These are phyloP conservation scores for Heliconius eleuchia DNA, from an alignment of 1,140 invertebrate genomes.

Conservation along the genomic window DNA sequence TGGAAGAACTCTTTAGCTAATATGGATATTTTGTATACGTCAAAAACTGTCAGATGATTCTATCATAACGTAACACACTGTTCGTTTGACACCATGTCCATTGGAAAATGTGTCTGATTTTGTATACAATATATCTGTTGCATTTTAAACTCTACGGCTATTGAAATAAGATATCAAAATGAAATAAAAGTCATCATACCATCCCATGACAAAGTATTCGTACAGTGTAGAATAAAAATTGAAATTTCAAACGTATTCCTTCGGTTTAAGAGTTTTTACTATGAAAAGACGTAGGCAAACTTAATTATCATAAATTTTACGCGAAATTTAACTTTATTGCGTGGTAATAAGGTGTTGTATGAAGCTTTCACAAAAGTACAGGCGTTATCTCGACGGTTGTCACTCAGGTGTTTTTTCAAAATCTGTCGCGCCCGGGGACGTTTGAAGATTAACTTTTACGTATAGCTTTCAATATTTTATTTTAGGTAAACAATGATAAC, in stretches of 20 bases:
- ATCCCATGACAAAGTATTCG: background rate
- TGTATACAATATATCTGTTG: background rate
- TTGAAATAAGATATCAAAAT: background rate
- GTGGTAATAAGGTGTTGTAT: background rate
- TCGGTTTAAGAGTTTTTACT: background rate
- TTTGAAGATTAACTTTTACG: slow-evolving; percentile 14
- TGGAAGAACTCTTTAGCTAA: too few species aligned
- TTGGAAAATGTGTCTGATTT: background rate
- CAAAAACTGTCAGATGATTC: slow-evolving; percentile 5
- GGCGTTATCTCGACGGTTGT: slow-evolving; percentile 11
- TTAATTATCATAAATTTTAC: background rate
- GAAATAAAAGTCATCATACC: background rate
- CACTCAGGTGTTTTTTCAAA: slow-evolving; percentile 15
- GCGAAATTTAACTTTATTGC: background rate
- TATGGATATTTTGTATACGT: background rate
- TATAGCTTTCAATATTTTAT: slow-evolving; percentile 4
- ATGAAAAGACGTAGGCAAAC: background rate
- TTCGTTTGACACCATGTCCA: slow-evolving; percentile 8
- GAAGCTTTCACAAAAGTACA: background rate
- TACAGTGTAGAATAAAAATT: slow-evolving; percentile 11
- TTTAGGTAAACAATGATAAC: background rate
- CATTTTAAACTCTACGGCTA: background rate
- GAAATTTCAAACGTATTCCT: slow-evolving; percentile 15
- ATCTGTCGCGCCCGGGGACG: slow-evolving; percentile 9
- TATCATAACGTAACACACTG: slow-evolving; percentile 10